Percentiles rank a stretch among this genome's conserved stretches.
Evolutionary conservation across 1,140 invertebrate genomes (phyloP).

Genomic region (Danaus melanippus): DNA sequence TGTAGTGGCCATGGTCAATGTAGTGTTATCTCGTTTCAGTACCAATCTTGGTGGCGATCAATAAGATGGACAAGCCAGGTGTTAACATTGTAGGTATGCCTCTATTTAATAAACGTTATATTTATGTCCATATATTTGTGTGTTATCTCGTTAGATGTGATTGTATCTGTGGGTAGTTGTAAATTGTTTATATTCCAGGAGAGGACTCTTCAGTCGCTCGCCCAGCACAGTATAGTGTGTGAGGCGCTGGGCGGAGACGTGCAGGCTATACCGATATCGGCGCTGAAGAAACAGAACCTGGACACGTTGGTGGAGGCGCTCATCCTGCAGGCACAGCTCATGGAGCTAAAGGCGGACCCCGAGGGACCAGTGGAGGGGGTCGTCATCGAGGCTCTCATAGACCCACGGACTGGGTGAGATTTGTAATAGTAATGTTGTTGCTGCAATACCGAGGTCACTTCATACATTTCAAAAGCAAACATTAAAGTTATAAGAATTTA

Average conservation of each 20-base stretch:
- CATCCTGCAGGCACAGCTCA: constrained; percentile 87
- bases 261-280: constrained; percentile 93
- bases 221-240: constrained; percentile 83
- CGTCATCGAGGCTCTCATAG: constrained; percentile 88
- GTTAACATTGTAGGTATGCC: constrained; percentile 85
- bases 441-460: no score
- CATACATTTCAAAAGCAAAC: no score
- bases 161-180: no score
- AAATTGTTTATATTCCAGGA: constrained; percentile 70
- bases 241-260: constrained; percentile 95
- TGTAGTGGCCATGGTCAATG: no score
- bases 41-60: constrained; percentile 98
- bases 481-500: no score
- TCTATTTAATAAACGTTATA: constrained; percentile 31
- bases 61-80: constrained; percentile 96
- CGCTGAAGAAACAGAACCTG: constrained; percentile 88
- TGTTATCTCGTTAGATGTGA: no score
- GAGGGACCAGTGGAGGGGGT: constrained; percentile 90
- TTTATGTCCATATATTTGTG: background rate
- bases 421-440: background rate
- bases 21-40: constrained; percentile 73
- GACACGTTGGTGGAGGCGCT: constrained; percentile 88
- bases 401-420: constrained; percentile 79
- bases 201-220: constrained; percentile 81
- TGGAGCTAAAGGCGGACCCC: constrained; percentile 88